Evolutionary conservation across 2,797 vertebrate genomes (phyloP).

Genomic region (Mastacembelus armatus): DNA sequence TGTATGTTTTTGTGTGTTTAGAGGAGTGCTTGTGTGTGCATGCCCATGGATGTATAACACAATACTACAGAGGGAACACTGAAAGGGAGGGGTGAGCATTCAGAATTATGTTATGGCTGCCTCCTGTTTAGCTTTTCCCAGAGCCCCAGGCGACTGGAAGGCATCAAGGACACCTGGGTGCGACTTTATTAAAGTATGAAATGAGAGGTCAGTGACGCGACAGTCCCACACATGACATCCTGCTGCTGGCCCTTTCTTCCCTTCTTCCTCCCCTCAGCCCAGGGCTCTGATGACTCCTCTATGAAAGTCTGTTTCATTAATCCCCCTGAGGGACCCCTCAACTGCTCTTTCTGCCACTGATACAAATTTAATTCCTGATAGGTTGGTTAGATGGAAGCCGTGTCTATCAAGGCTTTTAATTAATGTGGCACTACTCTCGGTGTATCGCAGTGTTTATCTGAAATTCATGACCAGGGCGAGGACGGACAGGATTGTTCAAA

Average conservation of each 20-base stretch:
- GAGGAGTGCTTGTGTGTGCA: constrained; percentile 49
- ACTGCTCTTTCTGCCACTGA: constrained; percentile 82
- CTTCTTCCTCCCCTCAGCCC: constrained; percentile 67
- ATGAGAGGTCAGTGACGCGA: constrained; percentile 86
- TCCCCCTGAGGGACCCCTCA: constrained; percentile 82
- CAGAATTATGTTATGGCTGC: constrained; percentile 74
- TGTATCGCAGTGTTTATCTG: constrained; percentile 78
- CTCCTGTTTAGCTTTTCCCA: constrained; percentile 80
- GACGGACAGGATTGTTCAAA: constrained; percentile 76
- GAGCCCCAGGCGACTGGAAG: constrained; percentile 83
- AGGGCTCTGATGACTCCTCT: constrained; percentile 80
- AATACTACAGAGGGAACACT: constrained; percentile 43
- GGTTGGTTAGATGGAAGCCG: constrained; percentile 83
- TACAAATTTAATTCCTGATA: constrained; percentile 86
- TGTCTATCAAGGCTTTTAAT: constrained; percentile 85
- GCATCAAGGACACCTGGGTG: constrained; percentile 88
- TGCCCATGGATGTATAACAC: constrained; percentile 66
- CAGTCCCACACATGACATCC: constrained; percentile 84
- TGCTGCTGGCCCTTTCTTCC: constrained; percentile 79
- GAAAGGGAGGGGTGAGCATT: constrained; percentile 50
- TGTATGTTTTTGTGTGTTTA: constrained; percentile 4
- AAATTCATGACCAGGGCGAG: constrained; percentile 72
- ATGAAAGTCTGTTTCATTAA: constrained; percentile 88
- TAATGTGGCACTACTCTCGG: constrained; percentile 74
- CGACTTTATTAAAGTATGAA: constrained; percentile 90